phyloP scores from a whole-genome alignment of 2,888 invertebrate genomes.

The Torymus aiolomorphi region DNA sequence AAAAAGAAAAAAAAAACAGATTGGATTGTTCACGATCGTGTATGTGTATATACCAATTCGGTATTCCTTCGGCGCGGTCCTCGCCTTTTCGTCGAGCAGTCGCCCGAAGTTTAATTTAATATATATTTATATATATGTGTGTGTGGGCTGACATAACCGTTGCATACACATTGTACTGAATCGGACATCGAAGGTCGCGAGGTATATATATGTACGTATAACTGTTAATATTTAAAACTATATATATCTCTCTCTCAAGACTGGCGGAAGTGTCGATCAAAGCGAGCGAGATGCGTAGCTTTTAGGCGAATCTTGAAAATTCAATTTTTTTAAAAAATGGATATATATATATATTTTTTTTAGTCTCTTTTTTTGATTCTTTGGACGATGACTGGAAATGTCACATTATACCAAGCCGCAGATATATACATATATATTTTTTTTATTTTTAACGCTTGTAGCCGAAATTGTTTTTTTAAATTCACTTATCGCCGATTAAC shows the following conservation, averaged over 20 bases:
- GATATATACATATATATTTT: constrained; percentile 23
- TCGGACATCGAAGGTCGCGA: constrained; percentile 37
- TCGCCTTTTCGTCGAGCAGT: constrained; percentile 1
- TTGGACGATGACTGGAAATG: constrained; percentile 29
- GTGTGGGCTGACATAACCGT: not conserved
- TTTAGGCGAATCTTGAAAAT: constrained; percentile 23
- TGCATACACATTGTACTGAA: constrained; percentile 35
- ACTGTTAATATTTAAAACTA: constrained; percentile 27
- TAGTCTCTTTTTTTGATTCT: not conserved
- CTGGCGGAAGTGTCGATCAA: constrained; percentile 44
- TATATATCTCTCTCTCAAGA: constrained; percentile 23
- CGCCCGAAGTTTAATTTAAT: constrained; percentile 21
- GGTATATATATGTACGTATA: constrained; percentile 14
- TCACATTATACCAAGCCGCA: not conserved
- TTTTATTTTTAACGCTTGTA: constrained; percentile 35
- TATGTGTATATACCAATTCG: constrained; percentile 20
- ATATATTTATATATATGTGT: constrained; percentile 23
- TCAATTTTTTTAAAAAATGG: constrained; percentile 1
- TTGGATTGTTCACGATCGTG: constrained; percentile 22
- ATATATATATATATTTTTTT: constrained; percentile 5
- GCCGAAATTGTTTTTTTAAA: constrained; percentile 13
- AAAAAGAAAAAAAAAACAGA: not conserved
- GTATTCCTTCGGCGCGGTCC: constrained; percentile 4
- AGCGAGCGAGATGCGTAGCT: constrained; percentile 8
- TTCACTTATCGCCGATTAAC: not conserved